Conservation (phyloP, 2,113 vertebrate genomes). For the Mionectes macconnelli region DNA sequence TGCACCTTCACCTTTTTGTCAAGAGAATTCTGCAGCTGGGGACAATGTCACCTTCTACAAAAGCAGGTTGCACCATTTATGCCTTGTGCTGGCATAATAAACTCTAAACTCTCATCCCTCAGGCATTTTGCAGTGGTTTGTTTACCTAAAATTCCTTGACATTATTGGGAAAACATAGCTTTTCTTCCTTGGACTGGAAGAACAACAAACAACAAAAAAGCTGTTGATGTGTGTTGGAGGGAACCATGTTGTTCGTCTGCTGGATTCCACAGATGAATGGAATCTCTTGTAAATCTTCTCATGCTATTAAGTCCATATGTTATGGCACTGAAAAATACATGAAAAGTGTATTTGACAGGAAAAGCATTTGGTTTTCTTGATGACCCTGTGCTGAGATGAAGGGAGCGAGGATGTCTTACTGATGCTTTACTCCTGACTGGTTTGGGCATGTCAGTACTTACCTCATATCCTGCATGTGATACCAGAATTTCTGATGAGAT, state of each 20-base stretch:
- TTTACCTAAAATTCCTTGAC: conserved; percentile 17
- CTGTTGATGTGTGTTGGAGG: neutral
- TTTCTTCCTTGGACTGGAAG: neutral
- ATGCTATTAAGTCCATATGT: neutral
- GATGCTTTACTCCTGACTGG: neutral
- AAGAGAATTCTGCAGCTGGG: neutral
- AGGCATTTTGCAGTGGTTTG: neutral
- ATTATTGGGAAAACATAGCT: neutral
- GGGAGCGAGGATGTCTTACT: neutral
- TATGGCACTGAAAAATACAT: neutral
- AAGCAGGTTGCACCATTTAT: neutral
- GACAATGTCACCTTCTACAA: neutral
- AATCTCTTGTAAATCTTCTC: neutral
- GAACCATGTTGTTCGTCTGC: neutral
- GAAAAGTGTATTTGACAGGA: neutral
- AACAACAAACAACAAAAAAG: neutral
- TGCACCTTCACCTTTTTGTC: neutral
- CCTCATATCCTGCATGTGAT: neutral
- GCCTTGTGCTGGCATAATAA: neutral
- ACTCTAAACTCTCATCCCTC: neutral
- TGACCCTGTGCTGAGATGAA: neutral
- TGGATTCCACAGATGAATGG: neutral
- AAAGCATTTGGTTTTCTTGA: neutral
- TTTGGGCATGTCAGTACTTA: neutral
- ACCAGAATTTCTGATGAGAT: neutral